Evolutionary conservation across 2,888 invertebrate species (phyloP).

Genomic region (Dasysyrphus tricinctus): DNA sequence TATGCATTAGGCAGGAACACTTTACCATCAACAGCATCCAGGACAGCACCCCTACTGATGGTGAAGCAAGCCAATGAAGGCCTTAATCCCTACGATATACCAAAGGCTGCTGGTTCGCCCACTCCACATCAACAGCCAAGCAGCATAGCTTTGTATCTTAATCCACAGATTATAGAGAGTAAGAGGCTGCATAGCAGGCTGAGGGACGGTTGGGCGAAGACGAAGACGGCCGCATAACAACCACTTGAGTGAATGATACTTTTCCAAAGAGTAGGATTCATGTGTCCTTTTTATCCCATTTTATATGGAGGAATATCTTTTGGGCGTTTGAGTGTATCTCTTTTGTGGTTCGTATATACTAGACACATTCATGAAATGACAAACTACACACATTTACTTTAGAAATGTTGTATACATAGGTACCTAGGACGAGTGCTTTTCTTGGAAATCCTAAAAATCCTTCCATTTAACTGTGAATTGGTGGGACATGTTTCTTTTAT

Average conservation of each 20-base stretch:
- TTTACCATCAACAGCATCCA: slow-evolving; percentile 13
- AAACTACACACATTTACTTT: slow-evolving; percentile 44
- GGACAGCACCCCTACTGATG: background rate
- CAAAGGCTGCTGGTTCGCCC: background rate
- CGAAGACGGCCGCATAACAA: slow-evolving; percentile 44
- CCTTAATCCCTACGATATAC: slow-evolving; percentile 47
- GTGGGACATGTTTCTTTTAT: slow-evolving; percentile 57
- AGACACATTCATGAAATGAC: slow-evolving; percentile 36
- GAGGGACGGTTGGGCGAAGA: background rate
- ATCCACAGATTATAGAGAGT: background rate
- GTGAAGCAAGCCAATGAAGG: slow-evolving; percentile 54
- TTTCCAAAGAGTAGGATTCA: slow-evolving; percentile 56
- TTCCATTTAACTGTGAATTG: slow-evolving; percentile 70
- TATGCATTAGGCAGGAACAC: slow-evolving; percentile 1
- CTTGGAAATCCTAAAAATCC: slow-evolving; percentile 51
- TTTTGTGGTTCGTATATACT: slow-evolving; percentile 16
- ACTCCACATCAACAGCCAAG: slow-evolving; percentile 20
- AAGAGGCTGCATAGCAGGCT: background rate
- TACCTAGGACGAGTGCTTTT: slow-evolving; percentile 30
- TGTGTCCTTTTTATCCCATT: slow-evolving; percentile 51
- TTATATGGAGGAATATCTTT: slow-evolving; percentile 33
- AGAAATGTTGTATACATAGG: slow-evolving; percentile 1
- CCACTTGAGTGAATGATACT: slow-evolving; percentile 74
- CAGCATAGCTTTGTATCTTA: slow-evolving; percentile 2
- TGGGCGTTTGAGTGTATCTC: slow-evolving; percentile 37